Conservation (phyloP, 1,140 invertebrate species). For the Trichoplusia ni region DNA sequence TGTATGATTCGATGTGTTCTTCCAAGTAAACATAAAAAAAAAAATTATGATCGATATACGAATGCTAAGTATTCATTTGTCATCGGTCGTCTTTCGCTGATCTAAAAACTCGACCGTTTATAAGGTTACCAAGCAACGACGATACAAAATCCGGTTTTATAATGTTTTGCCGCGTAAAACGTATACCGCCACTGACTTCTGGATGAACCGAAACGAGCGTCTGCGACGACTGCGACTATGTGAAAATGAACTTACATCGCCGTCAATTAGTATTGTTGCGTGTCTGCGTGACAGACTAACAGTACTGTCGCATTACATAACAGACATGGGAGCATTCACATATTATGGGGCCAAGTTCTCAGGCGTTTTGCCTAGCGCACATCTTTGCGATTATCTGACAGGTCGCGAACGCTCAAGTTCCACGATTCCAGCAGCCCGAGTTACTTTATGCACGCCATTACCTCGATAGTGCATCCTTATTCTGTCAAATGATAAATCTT, state of each 20-base stretch:
- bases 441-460: slow-evolving; percentile 57
- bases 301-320: slow-evolving; percentile 66
- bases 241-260: slow-evolving; percentile 37
- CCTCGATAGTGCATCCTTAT: slow-evolving; percentile 47
- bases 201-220: neutral
- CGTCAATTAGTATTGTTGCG: slow-evolving; percentile 67
- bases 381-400: slow-evolving; percentile 51
- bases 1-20: too few relatives aligned
- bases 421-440: slow-evolving; percentile 66
- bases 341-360: slow-evolving; percentile 62
- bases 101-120: slow-evolving; percentile 51
- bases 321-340: slow-evolving; percentile 62
- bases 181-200: slow-evolving; percentile 43
- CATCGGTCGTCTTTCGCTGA: slow-evolving; percentile 35
- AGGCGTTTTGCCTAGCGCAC: slow-evolving; percentile 42
- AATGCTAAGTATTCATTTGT: neutral
- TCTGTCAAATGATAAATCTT: slow-evolving; percentile 9
- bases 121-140: slow-evolving; percentile 48
- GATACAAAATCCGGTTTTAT: slow-evolving; percentile 62
- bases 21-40: too few relatives aligned
- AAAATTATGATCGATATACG: neutral
- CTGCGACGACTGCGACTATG: slow-evolving; percentile 2
- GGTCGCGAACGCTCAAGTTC: slow-evolving; percentile 61
- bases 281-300: slow-evolving; percentile 67
- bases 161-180: slow-evolving; percentile 46